These are phyloP conservation scores for Branchinecta lindahli DNA, from an alignment of 1,140 invertebrate species.

Conservation along the genomic window DNA sequence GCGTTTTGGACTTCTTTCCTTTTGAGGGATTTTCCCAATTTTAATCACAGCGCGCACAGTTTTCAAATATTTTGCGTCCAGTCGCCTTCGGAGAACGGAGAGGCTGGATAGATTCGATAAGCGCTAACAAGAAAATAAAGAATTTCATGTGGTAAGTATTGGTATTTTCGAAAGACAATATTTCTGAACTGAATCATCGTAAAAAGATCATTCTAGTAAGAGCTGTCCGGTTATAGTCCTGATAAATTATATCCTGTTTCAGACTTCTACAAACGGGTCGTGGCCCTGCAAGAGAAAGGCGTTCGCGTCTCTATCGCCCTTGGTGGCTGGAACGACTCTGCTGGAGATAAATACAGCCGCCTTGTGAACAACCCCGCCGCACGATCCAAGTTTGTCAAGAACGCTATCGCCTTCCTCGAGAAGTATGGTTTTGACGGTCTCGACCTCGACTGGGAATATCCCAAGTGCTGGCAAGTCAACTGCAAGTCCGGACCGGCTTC, in stretches of 20 bases:
- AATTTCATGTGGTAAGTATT: no score
- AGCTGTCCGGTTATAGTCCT: no score
- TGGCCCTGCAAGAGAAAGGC: conserved; percentile 56
- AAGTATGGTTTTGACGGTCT: conserved; percentile 73
- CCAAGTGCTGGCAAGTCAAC: conserved; percentile 72
- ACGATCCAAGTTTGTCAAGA: conserved; percentile 50
- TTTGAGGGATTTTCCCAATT: no score
- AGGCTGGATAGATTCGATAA: no score
- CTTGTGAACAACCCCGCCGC: conserved; percentile 56
- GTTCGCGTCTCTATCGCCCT: conserved; percentile 65
- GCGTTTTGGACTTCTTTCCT: no score
- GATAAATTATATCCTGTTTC: conserved; percentile 19
- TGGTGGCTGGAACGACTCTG: conserved; percentile 79
- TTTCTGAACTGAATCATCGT: no score
- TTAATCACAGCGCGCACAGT: no score
- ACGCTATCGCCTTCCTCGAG: conserved; percentile 56
- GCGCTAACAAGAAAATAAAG: no score
- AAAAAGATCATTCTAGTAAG: no score
- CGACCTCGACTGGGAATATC: conserved; percentile 82
- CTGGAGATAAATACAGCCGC: conserved; percentile 65
- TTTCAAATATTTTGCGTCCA: no score
- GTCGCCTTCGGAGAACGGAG: no score
- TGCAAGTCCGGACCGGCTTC: conserved; percentile 39
- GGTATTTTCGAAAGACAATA: no score
- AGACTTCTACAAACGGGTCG: conserved; percentile 69